phyloP scores from a whole-genome alignment of 2,888 invertebrate species.

The Hololepta plana region DNA sequence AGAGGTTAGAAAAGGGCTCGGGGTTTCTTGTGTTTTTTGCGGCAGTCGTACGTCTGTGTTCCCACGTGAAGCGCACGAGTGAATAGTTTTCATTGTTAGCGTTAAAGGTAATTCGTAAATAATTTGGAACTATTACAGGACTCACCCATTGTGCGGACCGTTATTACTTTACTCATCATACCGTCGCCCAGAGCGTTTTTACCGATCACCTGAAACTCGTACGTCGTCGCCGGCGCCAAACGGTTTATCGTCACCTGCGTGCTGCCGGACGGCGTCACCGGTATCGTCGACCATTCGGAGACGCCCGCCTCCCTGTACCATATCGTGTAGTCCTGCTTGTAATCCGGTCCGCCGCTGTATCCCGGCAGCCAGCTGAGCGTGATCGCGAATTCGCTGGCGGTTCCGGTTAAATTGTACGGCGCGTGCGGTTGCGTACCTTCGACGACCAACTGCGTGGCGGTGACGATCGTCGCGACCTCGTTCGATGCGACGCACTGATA shows the following conservation, averaged over 20 bases:
- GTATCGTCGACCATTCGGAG: constrained; percentile 83
- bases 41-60: constrained; percentile 36
- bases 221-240: constrained; percentile 74
- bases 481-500: constrained; percentile 93
- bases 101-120: constrained; percentile 3
- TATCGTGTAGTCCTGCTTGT: constrained; percentile 87
- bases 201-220: constrained; percentile 92
- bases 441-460: constrained; percentile 74
- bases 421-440: constrained; percentile 95
- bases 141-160: constrained; percentile 76
- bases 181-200: constrained; percentile 90
- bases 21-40: constrained; percentile 40
- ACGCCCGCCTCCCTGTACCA: constrained; percentile 84
- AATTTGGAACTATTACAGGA: constrained; percentile 9
- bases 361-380: constrained; percentile 88
- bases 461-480: constrained; percentile 89
- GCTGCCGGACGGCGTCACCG: constrained; percentile 81
- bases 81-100: constrained; percentile 1
- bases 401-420: constrained; percentile 85
- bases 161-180: constrained; percentile 86
- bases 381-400: constrained; percentile 78
- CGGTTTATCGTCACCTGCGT: constrained; percentile 77
- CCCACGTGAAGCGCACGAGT: constrained; percentile 11
- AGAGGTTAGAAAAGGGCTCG: constrained; percentile 49
- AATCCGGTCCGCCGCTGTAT: constrained; percentile 87